Evolutionary conservation across 2,797 vertebrate species (phyloP), one percentile per base, ranked within the genome.

Genomic region (Rachycentron canadum): DNA sequence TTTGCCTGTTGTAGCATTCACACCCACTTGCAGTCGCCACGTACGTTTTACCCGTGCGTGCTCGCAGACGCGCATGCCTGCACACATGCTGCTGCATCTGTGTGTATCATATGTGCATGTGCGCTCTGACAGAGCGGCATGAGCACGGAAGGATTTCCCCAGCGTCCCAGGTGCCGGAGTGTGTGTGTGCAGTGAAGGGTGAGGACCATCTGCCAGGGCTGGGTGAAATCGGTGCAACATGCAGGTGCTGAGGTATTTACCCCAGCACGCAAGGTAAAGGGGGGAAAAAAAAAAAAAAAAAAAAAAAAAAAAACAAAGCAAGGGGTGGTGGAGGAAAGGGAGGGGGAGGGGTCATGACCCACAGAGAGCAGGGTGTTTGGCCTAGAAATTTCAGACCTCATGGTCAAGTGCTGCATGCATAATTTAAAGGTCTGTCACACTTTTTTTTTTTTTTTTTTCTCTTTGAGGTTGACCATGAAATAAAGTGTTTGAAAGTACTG

Each of bases 161-260:
- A 9, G 81, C 32, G 82, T 85, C 76, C 85, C 87, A 90, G 91
- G 91, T 91, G 89, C 81, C 34, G 57, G 74, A 79, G 85, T 75
- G 82, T 85, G 86, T 85, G 86, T 86, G 87, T 41, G 79, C 87
- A 77, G 71, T 76, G 79, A 78, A 90, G 90, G 82, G 90, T 86
- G 86, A 90, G 78, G 88, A 94, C 93, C 94, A 94, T 94, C 94
- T 95, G 94, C 87, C 82, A 69, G 82, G 76, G 88, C 85, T 64
- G 78, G 90, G 89, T 83, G 77, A 88, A 90, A 91, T 90, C 89
- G 84, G 81, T 70, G 82, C 82, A 88, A 93, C 91, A 91, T 93
- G 92, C 92, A 94, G 92, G 92, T 93, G 90, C 89, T 85, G 84
- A 90, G 90, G 86, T 93, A 89, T 92, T 91, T 87, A 90, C 81